phyloP scores from a whole-genome alignment of 1,140 invertebrate species.

The Sipha flava region DNA sequence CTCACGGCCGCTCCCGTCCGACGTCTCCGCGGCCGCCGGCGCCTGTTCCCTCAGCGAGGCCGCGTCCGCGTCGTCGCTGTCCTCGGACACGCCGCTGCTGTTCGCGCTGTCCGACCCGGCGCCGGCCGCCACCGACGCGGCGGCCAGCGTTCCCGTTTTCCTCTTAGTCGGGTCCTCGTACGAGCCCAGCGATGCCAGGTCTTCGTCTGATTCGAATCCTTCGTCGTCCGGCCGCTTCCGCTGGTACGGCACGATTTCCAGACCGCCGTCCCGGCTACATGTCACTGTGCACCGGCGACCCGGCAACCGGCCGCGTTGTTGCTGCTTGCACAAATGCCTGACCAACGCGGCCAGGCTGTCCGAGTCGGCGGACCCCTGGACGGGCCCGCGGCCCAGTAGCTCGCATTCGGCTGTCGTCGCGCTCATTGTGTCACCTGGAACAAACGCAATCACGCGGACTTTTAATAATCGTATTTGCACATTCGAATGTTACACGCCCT shows the following conservation, averaged over 20 bases:
- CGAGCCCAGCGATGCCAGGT: constrained; percentile 35
- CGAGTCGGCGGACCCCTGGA: constrained; percentile 36
- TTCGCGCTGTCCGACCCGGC: constrained; percentile 37
- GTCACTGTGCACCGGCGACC: constrained; percentile 5
- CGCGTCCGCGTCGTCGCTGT: constrained; percentile 37
- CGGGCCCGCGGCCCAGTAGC: constrained; percentile 36
- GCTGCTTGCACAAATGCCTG: neutral
- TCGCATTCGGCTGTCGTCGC: constrained; percentile 34
- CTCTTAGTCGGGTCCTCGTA: constrained; percentile 32
- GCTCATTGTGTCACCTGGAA: neutral
- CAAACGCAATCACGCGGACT: neutral
- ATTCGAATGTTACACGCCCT: too few relatives aligned
- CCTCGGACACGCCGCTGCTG: constrained; percentile 38
- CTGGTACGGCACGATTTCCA: constrained; percentile 30
- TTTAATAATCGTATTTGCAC: too few relatives aligned
- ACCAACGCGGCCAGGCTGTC: constrained; percentile 35
- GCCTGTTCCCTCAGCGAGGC: neutral
- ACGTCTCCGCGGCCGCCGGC: neutral
- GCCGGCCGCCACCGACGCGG: neutral
- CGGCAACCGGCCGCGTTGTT: neutral
- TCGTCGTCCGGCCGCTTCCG: constrained; percentile 36
- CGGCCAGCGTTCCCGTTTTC: neutral
- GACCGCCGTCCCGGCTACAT: constrained; percentile 22
- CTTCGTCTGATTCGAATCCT: constrained; percentile 39
- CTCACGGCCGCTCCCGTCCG: neutral